Conservation (phyloP, 2,113 vertebrate species). For the Tympanuchus pallidicinctus region DNA sequence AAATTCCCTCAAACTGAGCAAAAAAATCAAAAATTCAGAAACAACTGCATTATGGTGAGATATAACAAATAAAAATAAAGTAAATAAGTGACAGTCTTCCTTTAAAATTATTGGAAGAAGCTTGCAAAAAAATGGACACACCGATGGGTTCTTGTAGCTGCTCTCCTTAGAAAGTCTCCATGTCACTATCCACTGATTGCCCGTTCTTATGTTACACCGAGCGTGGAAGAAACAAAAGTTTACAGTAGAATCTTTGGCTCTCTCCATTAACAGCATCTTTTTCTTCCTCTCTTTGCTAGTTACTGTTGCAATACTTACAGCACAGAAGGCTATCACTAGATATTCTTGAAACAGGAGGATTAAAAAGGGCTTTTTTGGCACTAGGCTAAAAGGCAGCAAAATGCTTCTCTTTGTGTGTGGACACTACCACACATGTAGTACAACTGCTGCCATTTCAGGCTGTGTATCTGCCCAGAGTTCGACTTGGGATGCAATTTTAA, state of each 20-base stretch:
- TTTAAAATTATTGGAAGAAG: background rate
- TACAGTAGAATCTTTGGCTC: background rate
- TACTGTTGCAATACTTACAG: background rate
- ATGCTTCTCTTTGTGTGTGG: background rate
- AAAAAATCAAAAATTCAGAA: background rate
- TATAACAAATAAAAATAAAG: background rate
- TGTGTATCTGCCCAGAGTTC: background rate
- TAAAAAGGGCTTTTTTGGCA: background rate
- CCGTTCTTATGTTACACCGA: accelerated
- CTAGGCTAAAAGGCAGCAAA: background rate
- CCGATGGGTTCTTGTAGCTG: background rate
- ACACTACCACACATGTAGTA: background rate
- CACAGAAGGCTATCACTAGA: background rate
- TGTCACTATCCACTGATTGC: background rate
- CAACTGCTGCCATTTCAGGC: background rate
- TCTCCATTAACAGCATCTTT: background rate
- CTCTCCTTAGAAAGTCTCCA: accelerated
- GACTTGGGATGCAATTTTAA: background rate
- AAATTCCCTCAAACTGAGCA: constrained; percentile 33
- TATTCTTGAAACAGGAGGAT: background rate
- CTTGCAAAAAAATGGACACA: background rate
- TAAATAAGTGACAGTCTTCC: background rate
- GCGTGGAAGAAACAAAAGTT: background rate
- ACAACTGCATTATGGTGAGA: background rate
- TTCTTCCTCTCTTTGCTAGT: background rate